Conservation (phyloP, 2,797 vertebrate genomes). For the Syngnathus acus region DNA sequence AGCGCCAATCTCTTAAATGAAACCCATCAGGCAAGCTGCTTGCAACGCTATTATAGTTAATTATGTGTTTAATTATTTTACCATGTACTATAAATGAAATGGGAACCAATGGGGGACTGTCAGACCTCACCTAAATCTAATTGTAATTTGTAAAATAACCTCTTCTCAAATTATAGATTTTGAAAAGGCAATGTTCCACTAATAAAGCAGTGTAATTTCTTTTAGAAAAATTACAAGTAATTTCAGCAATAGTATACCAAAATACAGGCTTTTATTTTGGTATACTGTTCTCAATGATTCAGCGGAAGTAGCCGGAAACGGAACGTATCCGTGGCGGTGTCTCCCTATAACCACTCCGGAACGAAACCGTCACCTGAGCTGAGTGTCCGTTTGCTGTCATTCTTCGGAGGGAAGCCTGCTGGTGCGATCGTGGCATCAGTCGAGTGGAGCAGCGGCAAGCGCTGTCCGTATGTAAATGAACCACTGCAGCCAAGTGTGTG, state of each 20-base stretch:
- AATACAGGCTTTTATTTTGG: neutral
- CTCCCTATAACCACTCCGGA: conserved; percentile 56
- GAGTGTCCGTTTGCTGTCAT: conserved; percentile 59
- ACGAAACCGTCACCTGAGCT: conserved; percentile 55
- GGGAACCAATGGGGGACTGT: neutral
- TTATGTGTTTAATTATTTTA: neutral
- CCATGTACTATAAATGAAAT: neutral
- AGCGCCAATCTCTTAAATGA: neutral
- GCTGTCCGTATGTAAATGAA: conserved; percentile 56
- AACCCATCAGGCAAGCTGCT: neutral
- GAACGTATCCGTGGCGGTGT: conserved; percentile 40
- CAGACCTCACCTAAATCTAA: neutral
- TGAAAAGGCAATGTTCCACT: neutral
- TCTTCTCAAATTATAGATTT: neutral
- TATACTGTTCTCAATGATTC: neutral
- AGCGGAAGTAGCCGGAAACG: conserved; percentile 12
- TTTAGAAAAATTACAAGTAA: too few relatives aligned
- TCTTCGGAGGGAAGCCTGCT: conserved; percentile 54
- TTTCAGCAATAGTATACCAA: too few relatives aligned
- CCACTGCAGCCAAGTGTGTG: conserved; percentile 27
- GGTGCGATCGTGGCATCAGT: conserved; percentile 63
- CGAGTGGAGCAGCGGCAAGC: conserved; percentile 55
- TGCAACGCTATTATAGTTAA: neutral
- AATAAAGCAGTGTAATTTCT: too few relatives aligned
- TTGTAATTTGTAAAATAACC: neutral